Conservation (phyloP, 2,888 invertebrate species). For the Dendrolimus pini region DNA sequence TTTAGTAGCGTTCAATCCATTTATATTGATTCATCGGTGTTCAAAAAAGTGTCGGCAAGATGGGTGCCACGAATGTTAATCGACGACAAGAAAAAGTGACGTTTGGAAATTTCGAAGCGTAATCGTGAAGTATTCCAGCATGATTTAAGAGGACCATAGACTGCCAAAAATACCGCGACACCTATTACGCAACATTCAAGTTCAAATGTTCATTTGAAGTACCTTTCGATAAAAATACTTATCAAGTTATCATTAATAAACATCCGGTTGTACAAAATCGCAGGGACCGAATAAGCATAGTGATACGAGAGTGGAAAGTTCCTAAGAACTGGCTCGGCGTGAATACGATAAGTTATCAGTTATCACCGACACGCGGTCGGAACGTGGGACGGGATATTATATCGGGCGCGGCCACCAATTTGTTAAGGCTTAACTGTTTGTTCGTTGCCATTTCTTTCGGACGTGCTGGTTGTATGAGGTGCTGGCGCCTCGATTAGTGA, state of each 20-base stretch:
- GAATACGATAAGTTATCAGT: conserved; percentile 35
- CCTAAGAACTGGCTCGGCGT: conserved; percentile 24
- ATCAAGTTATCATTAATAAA: conserved; percentile 8
- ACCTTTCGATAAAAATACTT: neutral
- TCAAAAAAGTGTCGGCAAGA: too few relatives aligned
- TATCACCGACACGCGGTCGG: conserved; percentile 38
- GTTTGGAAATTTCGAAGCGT: too few relatives aligned
- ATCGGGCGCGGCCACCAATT: neutral
- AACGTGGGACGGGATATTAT: conserved; percentile 24
- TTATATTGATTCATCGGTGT: too few relatives aligned
- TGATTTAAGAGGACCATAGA: too few relatives aligned
- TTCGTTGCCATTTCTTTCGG: neutral
- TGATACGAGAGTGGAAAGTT: conserved; percentile 34
- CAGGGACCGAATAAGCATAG: neutral
- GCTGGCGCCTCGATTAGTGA: too few relatives aligned
- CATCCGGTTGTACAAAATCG: conserved; percentile 25
- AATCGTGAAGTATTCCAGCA: too few relatives aligned
- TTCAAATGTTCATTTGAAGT: neutral
- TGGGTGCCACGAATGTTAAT: too few relatives aligned
- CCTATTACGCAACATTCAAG: neutral
- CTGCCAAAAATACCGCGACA: too few relatives aligned
- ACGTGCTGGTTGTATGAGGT: too few relatives aligned
- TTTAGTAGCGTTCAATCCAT: too few relatives aligned
- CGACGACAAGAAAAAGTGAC: too few relatives aligned
- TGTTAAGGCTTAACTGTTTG: neutral